Conservation (phyloP, 2,888 invertebrate genomes). For the Odontocolon sp. region DNA sequence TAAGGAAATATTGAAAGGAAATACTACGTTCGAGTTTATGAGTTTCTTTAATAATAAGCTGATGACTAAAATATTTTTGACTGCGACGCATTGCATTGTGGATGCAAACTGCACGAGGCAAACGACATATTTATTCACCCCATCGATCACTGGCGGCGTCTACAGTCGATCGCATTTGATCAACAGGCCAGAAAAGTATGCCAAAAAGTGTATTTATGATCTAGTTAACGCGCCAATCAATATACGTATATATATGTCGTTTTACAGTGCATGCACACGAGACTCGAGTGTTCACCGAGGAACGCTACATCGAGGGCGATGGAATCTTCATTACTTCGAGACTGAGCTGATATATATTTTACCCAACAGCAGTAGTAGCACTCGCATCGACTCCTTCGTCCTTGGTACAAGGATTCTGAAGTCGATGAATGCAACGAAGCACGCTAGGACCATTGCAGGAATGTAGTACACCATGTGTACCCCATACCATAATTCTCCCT, state of each 20-base stretch:
- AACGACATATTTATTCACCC: no score
- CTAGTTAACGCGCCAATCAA: neutral
- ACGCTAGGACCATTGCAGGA: conserved; percentile 42
- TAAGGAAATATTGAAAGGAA: conserved; percentile 34
- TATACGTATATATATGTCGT: no score
- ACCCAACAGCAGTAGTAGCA: conserved; percentile 1
- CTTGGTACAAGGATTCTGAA: conserved; percentile 46
- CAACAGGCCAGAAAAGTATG: neutral
- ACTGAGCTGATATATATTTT: neutral
- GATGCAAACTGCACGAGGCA: neutral
- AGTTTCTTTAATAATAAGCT: conserved; percentile 35
- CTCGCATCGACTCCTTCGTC: conserved; percentile 28
- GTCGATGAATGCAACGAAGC: conserved; percentile 44
- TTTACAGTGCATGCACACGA: no score
- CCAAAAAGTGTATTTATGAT: neutral
- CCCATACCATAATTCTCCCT: conserved; percentile 27
- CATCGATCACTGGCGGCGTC: no score
- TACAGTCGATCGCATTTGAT: no score
- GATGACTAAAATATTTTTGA: conserved; percentile 1
- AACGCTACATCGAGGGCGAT: conserved; percentile 45
- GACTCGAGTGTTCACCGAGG: neutral
- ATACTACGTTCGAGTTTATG: conserved; percentile 7
- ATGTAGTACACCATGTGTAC: conserved; percentile 18
- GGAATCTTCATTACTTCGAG: conserved; percentile 51
- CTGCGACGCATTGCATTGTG: neutral